Evolutionary conservation across 2,888 invertebrate genomes (phyloP), one percentile per base, ranked within the genome.

Genomic region (Trachelus tabidus): DNA sequence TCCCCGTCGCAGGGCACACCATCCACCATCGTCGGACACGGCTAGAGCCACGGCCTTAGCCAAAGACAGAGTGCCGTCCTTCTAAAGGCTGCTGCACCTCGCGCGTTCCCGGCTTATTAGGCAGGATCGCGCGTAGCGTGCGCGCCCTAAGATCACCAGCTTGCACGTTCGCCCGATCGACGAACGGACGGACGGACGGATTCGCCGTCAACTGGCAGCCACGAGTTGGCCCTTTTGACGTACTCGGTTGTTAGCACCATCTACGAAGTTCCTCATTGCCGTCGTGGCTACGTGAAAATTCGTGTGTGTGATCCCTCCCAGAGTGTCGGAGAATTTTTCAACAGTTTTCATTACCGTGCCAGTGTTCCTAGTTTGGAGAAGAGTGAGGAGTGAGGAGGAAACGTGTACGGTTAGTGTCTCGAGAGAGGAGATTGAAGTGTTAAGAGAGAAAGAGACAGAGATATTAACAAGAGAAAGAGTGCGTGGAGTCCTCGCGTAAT

Each of bases 101-200:
- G 80, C 80, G 81, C 81, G 79, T 79, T 77, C 68, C 79, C 81
- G 69, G 76, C 80, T 81, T 79, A 84, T 85, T 85, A 83, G 81
- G 79, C 80, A 79, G 81, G 80, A 83, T 75, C 81, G 84, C 81
- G 84, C 78, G 80, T 84, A 77, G 76, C 80, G 78, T 71, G 71
- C 71, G 71, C 71, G 33, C 56, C 56, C 56, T 56, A 56, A 56
- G 23, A 56, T 56, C 56, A 9, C 23, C 56, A 56, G 56, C 23
- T 56, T 23, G 56, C 1, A 56, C 56, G 56, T 56, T 56, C 56
- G 56, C 23, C 56, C 56, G 56, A 56, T 56, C 23, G 56, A 56
- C 23, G 56, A 56, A 56, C 56, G 23, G 23, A 56, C 56, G 23
- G 23, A 56, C 56, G 56, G 23, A 56, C 56, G 23, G 23, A 56